These are phyloP conservation scores for Sitophilus oryzae DNA, from an alignment of 1,140 invertebrate genomes.

Conservation along the genomic window DNA sequence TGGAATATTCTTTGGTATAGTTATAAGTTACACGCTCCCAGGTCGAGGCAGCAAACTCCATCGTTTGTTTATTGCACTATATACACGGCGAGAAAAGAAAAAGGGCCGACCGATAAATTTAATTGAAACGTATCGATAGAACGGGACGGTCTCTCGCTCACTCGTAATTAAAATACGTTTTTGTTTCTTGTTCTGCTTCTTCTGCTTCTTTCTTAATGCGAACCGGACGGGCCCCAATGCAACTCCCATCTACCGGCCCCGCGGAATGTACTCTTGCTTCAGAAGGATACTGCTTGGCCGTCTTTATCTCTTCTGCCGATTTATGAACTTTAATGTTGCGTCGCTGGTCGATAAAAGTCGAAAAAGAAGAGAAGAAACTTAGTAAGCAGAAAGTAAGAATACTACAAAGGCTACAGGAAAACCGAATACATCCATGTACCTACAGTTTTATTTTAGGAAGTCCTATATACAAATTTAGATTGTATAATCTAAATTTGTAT, in stretches of 20 bases:
- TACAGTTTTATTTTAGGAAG: too few relatives aligned
- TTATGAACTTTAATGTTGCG: background rate
- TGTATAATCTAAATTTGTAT: too few relatives aligned
- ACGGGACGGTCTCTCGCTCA: background rate
- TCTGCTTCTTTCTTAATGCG: too few relatives aligned
- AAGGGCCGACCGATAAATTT: constrained; percentile 4
- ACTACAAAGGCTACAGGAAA: too few relatives aligned
- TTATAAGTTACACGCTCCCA: too few relatives aligned
- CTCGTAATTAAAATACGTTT: constrained; percentile 6
- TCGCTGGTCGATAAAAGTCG: background rate
- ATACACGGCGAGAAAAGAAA: background rate
- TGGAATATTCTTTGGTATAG: too few relatives aligned
- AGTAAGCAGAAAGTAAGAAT: too few relatives aligned
- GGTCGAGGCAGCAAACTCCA: background rate
- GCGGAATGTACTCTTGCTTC: background rate
- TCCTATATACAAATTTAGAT: too few relatives aligned
- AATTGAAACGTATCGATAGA: constrained; percentile 12
- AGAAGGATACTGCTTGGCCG: background rate
- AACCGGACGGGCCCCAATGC: background rate
- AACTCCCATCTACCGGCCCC: background rate
- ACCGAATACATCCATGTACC: too few relatives aligned
- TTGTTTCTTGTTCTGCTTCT: too few relatives aligned
- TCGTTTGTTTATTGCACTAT: background rate
- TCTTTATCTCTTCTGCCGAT: background rate
- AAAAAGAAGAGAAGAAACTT: too few relatives aligned